Evolutionary conservation across 1,140 invertebrate genomes (phyloP), one percentile per base, ranked within the genome.

Genomic region (Chrysopa pallens): DNA sequence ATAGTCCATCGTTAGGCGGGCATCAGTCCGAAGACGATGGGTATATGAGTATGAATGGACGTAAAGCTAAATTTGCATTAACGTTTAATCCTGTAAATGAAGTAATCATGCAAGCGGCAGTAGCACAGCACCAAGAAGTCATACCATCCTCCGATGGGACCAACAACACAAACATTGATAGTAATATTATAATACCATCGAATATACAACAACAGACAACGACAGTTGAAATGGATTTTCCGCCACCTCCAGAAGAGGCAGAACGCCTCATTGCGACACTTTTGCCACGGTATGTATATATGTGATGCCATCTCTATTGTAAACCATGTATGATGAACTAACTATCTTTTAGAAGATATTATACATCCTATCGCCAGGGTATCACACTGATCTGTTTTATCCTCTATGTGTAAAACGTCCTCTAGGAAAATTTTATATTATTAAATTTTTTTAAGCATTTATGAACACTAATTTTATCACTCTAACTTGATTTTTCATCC

Each of bases 21-120:
- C 80, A 84, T 59, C 80, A 83, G 58, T 84, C 81, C 33, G 82
- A 86, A 60, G 82, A 86, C 72, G 82, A 86, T 73, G 82, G 81
- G 59, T 86, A 86, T 62, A 84, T 85, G 80, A 84, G 80, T 63
- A 83, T 85, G 70, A 86, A 84, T 73, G 81, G 81, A 48, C 74
- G 80, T 53, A 72, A 69, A 57, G 69, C 75, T 44, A 78, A 77
- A 57, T 78, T 78, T 65, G 72, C 72, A 53, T 58, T 77, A 57
- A 66, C 70, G 52, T 68, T 78, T 56, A 73, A 73, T 62, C 74
- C 73, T 48, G 69, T 76, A 51, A 72, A 73, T 50, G 75, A 77
- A 52, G 71, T 62, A 46, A 64, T 65, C 28, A 61, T 66, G 48
- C 62, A 70, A 42, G 72, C 74, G 52, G 72, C 76, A 52, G 62